Conservation (phyloP, 2,797 vertebrate species). For the Melanogrammus aeglefinus region DNA sequence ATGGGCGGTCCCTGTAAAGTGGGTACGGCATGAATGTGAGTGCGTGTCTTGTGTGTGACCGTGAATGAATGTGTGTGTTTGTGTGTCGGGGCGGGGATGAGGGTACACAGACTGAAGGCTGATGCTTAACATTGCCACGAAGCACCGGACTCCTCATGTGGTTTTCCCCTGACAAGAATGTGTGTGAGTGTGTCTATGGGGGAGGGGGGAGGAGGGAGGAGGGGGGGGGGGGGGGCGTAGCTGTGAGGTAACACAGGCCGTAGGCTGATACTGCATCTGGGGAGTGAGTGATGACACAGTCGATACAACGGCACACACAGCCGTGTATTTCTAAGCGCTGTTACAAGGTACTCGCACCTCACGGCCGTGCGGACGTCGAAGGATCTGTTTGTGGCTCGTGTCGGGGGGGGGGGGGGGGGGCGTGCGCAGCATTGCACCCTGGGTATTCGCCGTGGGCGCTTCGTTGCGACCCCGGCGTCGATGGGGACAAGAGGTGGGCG, state of each 20-base stretch:
- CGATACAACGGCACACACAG: conserved; percentile 49
- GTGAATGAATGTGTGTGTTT: too few species aligned
- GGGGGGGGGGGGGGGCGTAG: conserved; percentile 30
- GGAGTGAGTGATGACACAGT: conserved; percentile 56
- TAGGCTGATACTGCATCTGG: conserved; percentile 36
- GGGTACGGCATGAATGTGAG: too few species aligned
- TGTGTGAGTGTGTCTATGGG: background rate
- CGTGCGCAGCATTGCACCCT: conserved; percentile 48
- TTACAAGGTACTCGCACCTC: conserved; percentile 35
- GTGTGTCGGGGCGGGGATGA: too few species aligned
- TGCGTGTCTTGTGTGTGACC: too few species aligned
- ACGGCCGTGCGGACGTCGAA: background rate
- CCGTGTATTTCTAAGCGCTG: conserved; percentile 68
- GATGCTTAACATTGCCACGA: too few species aligned
- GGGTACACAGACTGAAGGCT: too few species aligned
- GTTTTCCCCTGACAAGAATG: background rate
- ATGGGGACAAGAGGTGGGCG: conserved; percentile 51
- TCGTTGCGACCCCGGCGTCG: conserved; percentile 49
- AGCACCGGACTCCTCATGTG: too few species aligned
- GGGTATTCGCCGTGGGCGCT: conserved; percentile 52
- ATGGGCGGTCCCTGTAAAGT: too few species aligned
- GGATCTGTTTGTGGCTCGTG: too few species aligned
- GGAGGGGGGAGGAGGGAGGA: too few species aligned
- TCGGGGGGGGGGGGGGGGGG: conserved; percentile 16
- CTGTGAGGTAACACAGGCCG: conserved; percentile 26